A percentile compares a stretch with the other conserved stretches of the same genome.
Evolutionary conservation across 2,888 invertebrate species (phyloP).

Genomic region (Masnerella sp.): DNA sequence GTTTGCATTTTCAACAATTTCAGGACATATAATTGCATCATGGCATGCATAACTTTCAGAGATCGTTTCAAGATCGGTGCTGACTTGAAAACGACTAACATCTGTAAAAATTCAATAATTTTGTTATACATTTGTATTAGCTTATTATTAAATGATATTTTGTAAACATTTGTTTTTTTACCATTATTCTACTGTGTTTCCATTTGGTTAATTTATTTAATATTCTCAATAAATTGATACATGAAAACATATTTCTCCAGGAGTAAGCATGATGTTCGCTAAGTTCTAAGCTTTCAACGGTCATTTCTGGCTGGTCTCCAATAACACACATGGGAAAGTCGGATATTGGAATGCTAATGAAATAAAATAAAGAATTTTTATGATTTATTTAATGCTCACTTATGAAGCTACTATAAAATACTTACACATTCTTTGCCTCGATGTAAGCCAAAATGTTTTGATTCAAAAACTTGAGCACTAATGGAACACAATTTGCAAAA

Average conservation of each 20-base stretch:
- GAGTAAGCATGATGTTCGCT: conserved; percentile 92
- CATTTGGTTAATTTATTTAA: conserved; percentile 99
- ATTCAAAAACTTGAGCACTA: conserved; percentile 98
- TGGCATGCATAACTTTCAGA: conserved; percentile 95
- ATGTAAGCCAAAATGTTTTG: conserved; percentile 98
- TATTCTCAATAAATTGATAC: conserved; percentile 96
- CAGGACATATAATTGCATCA: conserved; percentile 98
- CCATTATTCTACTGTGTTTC: conserved; percentile 99
- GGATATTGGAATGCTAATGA: conserved; percentile 87
- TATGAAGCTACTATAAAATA: conserved; percentile 52
- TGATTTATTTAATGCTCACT: background rate
- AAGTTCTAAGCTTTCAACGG: conserved; percentile 92
- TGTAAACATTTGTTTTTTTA: conserved; percentile 60
- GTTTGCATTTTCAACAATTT: conserved; percentile 99
- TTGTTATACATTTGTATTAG: background rate
- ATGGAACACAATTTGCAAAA: conserved; percentile 98
- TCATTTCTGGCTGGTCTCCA: conserved; percentile 95
- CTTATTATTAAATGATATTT: background rate
- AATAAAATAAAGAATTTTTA: conserved; percentile 10
- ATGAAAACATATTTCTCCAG: conserved; percentile 99
- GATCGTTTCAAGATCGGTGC: conserved; percentile 98
- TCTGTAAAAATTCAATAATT: conserved; percentile 77
- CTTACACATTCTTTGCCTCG: conserved; percentile 92
- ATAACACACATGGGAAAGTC: conserved; percentile 98
- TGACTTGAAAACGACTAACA: conserved; percentile 99